Base-by-base conservation (phyloP, 2,888 invertebrate genomes). In the Acronicta aceris region DNA sequence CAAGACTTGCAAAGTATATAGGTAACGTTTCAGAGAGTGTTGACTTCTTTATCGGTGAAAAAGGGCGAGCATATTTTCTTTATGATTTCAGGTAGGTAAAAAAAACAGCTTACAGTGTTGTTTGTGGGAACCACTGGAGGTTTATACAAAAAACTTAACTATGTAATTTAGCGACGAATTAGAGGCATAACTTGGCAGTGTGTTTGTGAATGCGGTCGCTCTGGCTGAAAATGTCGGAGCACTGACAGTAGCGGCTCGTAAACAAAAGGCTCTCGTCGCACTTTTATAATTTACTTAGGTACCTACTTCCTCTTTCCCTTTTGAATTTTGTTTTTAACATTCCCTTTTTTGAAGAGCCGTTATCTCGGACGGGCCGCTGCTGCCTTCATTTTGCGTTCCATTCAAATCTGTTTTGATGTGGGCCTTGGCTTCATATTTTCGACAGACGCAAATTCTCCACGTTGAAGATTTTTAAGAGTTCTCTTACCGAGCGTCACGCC, bases 211-310 rank as follows among this genome's bases (percentile, higher is more conserved):
- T 81, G 81, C 81, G 81, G 81, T 80, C 74, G 74, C 81, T 60
- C 58, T 66, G 67, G 71, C 68, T 81, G 78, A 70, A 78, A 86
- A 85, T 82, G 84, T 74, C 69, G 71, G 77, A 76, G 79, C 79
- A 78, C 84, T 80, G 84, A 83, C 88, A 85, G 87, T 79, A 81
- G 82, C 81, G 81, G 77, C 70, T 78, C 81, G 83, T 82, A 88
- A 87, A 90, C 90, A 92, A 90, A 91, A 86, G 88, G 79, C 83
- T 81, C 85, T 84, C 83, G 81, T 79, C 84, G 83, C 85, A 88
- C 87, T 91, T 90, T 87, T 89, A 90, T 90, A 91, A 92, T 91
- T 90, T 89, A 90, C 89, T 89, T 86, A 88, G 86, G 81, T 81
- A 84, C 76, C 82, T 83, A 83, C 85, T 87, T 85, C 84, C 86